phyloP scores from a whole-genome alignment of 1,140 invertebrate species.

The Copidosoma floridanum region DNA sequence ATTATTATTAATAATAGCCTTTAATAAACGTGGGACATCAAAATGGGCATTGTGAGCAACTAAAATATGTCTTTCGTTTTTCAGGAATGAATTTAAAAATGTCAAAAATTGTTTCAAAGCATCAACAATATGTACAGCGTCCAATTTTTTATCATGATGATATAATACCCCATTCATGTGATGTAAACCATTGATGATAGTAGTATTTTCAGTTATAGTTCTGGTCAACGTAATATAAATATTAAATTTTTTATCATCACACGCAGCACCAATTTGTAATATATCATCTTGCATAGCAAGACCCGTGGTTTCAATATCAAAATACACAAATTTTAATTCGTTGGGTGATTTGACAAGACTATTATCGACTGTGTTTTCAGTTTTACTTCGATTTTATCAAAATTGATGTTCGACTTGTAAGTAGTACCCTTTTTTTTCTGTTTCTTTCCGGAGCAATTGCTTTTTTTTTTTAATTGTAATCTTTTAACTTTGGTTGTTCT shows the following conservation, averaged over 20 bases:
- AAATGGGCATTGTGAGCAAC: constrained; percentile 25
- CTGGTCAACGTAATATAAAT: constrained; percentile 22
- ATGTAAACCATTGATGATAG: constrained; percentile 14
- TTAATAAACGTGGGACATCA: background rate
- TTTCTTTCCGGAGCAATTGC: background rate
- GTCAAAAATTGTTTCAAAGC: background rate
- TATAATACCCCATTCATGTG: constrained; percentile 16
- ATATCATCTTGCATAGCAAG: constrained; percentile 15
- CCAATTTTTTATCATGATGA: background rate
- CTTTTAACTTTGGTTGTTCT: background rate
- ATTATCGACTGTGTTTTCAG: background rate
- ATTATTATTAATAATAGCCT: background rate
- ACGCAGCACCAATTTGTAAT: constrained; percentile 27
- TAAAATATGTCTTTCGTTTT: constrained; percentile 14
- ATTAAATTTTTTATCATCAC: constrained; percentile 10
- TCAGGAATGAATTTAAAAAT: background rate
- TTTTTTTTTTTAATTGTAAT: background rate
- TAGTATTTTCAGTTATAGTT: constrained; percentile 16
- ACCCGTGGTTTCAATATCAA: constrained; percentile 31
- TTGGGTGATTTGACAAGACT: background rate
- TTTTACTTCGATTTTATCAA: background rate
- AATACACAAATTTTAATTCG: constrained; percentile 19
- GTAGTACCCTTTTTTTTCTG: background rate
- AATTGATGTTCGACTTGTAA: constrained; percentile 11
- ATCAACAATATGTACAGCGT: constrained; percentile 6